A percentile compares a stretch with the other conserved stretches of the same genome.
These are phyloP conservation scores for Bradypus variegatus DNA, from an alignment of 2,797 vertebrate genomes.

Conservation along the genomic window DNA sequence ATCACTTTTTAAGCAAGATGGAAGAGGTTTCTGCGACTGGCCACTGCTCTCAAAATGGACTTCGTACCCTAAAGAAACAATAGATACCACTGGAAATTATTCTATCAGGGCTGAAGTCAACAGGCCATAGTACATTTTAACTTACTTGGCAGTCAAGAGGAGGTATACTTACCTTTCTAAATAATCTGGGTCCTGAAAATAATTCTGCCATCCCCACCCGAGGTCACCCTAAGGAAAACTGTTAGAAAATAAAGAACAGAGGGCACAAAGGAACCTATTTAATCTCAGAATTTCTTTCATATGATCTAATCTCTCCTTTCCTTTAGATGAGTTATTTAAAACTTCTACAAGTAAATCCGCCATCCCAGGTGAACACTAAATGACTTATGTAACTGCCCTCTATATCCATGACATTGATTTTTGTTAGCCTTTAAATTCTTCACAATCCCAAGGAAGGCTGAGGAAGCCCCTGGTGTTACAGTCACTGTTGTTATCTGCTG, in stretches of 20 bases:
- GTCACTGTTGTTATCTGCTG: neutral
- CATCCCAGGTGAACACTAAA: slow-evolving; percentile 21
- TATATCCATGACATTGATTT: slow-evolving; percentile 43
- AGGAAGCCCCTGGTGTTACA: neutral
- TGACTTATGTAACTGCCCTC: slow-evolving; percentile 21
- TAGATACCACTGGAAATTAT: neutral
- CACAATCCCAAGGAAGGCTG: slow-evolving; percentile 11
- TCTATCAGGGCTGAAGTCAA: neutral
- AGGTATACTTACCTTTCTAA: neutral
- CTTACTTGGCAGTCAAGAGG: neutral
- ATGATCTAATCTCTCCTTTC: neutral
- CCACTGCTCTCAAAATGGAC: neutral
- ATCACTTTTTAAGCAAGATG: neutral
- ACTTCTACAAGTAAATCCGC: slow-evolving; percentile 39
- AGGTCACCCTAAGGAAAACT: neutral
- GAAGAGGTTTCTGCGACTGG: neutral
- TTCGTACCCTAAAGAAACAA: neutral
- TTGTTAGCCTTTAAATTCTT: slow-evolving; percentile 48
- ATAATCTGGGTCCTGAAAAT: neutral
- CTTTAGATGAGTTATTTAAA: slow-evolving; percentile 42
- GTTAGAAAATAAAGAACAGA: neutral
- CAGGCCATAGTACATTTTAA: neutral
- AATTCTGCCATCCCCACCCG: neutral
- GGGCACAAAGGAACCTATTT: neutral
- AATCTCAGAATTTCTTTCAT: slow-evolving; percentile 9